Evolutionary conservation across 2,888 invertebrate species (phyloP).

Genomic region (Agrochola litura): DNA sequence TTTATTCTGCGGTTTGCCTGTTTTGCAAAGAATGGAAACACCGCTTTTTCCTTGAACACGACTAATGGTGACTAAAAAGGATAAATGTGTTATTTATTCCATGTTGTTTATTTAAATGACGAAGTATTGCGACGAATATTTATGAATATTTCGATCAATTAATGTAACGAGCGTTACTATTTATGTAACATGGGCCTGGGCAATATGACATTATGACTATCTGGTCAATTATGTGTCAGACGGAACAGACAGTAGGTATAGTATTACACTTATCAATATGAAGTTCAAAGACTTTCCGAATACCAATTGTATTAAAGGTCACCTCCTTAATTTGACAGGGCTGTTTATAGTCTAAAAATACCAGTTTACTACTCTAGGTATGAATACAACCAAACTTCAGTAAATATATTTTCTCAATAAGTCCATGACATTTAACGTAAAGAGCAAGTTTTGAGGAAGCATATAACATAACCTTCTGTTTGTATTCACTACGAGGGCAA

Average conservation of each 20-base stretch:
- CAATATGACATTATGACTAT: background rate
- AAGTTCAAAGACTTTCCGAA: background rate
- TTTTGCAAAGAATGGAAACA: slow-evolving; percentile 74
- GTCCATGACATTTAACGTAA: slow-evolving; percentile 62
- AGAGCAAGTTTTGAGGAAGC: slow-evolving; percentile 59
- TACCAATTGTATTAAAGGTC: background rate
- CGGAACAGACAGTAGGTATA: background rate
- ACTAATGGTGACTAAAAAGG: slow-evolving; percentile 69
- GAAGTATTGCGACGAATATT: slow-evolving; percentile 44
- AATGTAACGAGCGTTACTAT: slow-evolving; percentile 14
- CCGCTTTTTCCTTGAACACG: slow-evolving; percentile 67
- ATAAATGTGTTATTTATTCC: slow-evolving; percentile 65
- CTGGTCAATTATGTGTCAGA: slow-evolving; percentile 9
- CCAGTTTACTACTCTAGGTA: background rate
- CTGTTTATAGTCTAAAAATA: slow-evolving; percentile 14
- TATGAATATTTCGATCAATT: slow-evolving; percentile 28
- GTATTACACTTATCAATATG: background rate
- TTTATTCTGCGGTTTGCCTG: slow-evolving; percentile 82
- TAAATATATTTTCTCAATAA: slow-evolving; percentile 16
- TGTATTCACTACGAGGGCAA: slow-evolving; percentile 48
- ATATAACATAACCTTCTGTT: slow-evolving; percentile 55
- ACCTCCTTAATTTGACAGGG: background rate
- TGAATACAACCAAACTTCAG: background rate
- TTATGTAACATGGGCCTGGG: slow-evolving; percentile 12
- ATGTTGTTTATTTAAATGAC: slow-evolving; percentile 63